Evolutionary conservation across 2,888 invertebrate species (phyloP), one percentile per base, ranked within the genome.

Genomic region (Lysandra coridon): DNA sequence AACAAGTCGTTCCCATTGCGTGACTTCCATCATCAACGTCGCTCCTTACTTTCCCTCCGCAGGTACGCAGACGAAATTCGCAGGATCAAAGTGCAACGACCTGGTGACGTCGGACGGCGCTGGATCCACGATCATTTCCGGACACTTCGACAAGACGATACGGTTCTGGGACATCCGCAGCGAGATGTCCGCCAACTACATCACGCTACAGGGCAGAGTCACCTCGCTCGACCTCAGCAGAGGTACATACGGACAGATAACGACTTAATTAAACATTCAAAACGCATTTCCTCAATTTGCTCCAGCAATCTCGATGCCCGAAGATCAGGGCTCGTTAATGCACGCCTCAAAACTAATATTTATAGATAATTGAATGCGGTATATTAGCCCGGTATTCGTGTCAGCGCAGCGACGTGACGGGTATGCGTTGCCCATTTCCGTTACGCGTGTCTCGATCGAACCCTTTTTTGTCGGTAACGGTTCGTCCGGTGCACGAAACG

Each of bases 141-240:
- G 99, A 40, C 99, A 99, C 95, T 99, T 98, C 91, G 99, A 99
- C 95, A 99, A 99, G 92, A 97, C 97, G 87, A 97, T 99, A 85
- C 96, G 99, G 79, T 98, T 99, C 92, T 99, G 99, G 99, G 99
- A 99, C 92, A 97, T 97, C 82, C 96, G 99, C 85, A 96, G 97
- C 23, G 98, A 99, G 86, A 96, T 96, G 86, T 96, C 97, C 83
- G 96, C 97, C 81, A 98, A 98, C 88, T 98, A 98, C 91, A 97
- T 99, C 82, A 91, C 97, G 83, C 95, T 99, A 82, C 98, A 98
- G 89, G 99, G 98, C 80, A 98, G 98, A 95, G 97, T 99, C 83
- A 99, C 99, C 64, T 99, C 99, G 75, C 95, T 99, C 84, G 98
- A 99, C 93, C 95, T 99, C 83, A 98, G 98, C 81, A 96, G 97